Evolutionary conservation across 2,797 vertebrate species (phyloP).

Genomic region (Stomatorhinus walkeri): DNA sequence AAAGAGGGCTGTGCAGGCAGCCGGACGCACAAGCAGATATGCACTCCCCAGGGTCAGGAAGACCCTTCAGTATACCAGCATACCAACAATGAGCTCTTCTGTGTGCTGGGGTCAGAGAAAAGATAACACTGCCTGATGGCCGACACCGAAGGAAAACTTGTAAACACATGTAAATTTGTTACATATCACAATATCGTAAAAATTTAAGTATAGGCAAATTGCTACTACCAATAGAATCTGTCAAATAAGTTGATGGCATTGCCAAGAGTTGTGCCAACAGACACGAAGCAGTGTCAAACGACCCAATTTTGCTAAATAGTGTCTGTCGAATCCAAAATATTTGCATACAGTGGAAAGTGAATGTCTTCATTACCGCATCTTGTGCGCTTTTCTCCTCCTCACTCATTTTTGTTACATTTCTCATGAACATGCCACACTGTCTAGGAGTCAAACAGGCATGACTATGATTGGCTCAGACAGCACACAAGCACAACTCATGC

Average conservation of each 20-base stretch:
- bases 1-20: not conserved
- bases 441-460: not conserved
- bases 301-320: not conserved
- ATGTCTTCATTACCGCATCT: not conserved
- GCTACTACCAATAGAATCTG: not conserved
- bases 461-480: not conserved
- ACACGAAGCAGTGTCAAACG: not conserved
- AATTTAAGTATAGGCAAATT: not conserved
- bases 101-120: not conserved
- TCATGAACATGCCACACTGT: not conserved
- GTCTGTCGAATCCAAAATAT: not conserved
- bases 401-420: not conserved
- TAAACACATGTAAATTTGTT: no score
- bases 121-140: not conserved
- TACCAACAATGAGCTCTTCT: not conserved
- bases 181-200: no score
- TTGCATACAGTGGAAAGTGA: not conserved
- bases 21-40: not conserved
- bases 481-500: no score
- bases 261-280: not conserved
- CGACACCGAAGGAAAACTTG: not conserved
- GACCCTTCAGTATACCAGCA: not conserved
- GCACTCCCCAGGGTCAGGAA: not conserved
- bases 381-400: not conserved
- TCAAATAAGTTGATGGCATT: not conserved